Base-by-base conservation (phyloP, 2,888 invertebrate genomes). In the Ypsolopha scabrella region DNA sequence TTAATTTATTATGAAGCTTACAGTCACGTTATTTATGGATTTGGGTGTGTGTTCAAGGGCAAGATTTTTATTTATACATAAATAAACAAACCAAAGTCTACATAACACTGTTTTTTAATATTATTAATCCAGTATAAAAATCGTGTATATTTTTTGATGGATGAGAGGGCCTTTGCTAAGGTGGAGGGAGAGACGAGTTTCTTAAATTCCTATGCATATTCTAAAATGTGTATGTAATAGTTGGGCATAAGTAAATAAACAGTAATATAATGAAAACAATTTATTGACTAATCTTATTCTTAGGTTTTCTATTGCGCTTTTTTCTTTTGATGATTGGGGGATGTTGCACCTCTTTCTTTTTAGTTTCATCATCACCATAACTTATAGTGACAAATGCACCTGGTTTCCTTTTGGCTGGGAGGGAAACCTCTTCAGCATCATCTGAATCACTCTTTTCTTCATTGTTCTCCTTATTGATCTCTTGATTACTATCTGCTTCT, bases 71-170 rank as follows among this genome's bases (percentile, higher is more conserved):
- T 85, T 85, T 81, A 82, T 80, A 75, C 80, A 37, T 76, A 78
- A 85, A 80, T 82, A 82, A 85, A 82, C 76, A 82, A 85, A 82
- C 86, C 86, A 86, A 86, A 85, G 86, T 82, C 79, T 78, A 81
- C 71, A 80, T 79, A 70, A 75, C 63, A 71, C 70, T 75, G 79
- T 76, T 75, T 83, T 80, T 80, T 75, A 73, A 71, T 78, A 67
- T 70, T 63, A 60, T 63, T 68, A 70, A 72, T 56, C 46, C 64
- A 68, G 63, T 71, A 66, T 72, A 67, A 67, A 64, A 69, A 65
- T 69, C 67, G 65, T 76, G 70, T 73, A n/a, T n/a, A n/a, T 71
- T 70, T 75, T 70, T 71, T 50, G 68, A 72, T 72, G 71, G 66
- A 68, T 68, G 67, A 68, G n/a, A n/a, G 24, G 24, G 24, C 2